Conservation (phyloP, 2,113 vertebrate genomes). For the Megaptera novaeangliae region DNA sequence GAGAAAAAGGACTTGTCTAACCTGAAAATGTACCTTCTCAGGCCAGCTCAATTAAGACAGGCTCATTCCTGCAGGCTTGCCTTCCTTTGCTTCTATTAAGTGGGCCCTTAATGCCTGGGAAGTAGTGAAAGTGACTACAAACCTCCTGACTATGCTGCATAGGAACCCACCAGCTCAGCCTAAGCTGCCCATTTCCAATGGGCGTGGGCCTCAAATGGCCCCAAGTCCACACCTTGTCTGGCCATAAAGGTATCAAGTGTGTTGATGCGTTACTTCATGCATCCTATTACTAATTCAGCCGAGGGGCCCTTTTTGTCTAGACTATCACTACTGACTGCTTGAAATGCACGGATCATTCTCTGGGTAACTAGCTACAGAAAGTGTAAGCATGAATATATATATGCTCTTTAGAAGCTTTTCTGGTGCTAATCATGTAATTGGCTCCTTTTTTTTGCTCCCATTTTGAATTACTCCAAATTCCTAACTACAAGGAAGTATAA, state of each 20-base stretch:
- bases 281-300: neutral
- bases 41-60: conserved; percentile 72
- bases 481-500: neutral
- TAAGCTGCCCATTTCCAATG: neutral
- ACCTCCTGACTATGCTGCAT: neutral
- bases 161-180: neutral
- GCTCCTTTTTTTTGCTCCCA: neutral
- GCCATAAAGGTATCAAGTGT: neutral
- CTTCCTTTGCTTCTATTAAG: conserved; percentile 54
- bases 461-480: neutral
- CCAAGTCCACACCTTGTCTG: neutral
- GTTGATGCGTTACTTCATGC: neutral
- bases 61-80: conserved; percentile 71
- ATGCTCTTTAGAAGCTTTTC: neutral
- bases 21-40: conserved; percentile 67
- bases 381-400: neutral
- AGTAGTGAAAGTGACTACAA: neutral
- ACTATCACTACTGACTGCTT: neutral
- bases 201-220: neutral
- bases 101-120: conserved; percentile 21
- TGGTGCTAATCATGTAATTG: neutral
- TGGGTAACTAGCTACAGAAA: neutral
- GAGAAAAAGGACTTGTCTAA: conserved; percentile 65
- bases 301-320: neutral
- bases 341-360: neutral